phyloP scores from a whole-genome alignment of 2,797 vertebrate species.

The Malurus splendens region DNA sequence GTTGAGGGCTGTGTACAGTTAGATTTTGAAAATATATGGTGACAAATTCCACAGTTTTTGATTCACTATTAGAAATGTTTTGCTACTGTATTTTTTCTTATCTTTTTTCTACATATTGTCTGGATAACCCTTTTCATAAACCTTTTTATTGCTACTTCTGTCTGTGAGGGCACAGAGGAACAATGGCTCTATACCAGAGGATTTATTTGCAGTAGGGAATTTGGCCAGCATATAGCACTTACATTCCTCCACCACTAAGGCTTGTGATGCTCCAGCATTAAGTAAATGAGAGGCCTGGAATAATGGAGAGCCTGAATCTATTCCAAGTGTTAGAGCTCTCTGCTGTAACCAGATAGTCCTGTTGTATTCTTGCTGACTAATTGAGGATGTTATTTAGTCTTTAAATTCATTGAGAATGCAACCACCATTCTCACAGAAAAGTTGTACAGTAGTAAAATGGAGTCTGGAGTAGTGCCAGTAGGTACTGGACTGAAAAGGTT shows the following conservation, averaged over 20 bases:
- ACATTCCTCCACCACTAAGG: background rate
- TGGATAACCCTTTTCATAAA: background rate
- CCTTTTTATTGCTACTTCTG: background rate
- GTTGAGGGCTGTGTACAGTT: background rate
- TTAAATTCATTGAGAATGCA: background rate
- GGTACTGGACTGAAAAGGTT: background rate
- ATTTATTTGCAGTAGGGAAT: background rate
- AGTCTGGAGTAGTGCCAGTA: background rate
- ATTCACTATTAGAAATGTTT: background rate
- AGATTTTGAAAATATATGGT: background rate
- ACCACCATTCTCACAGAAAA: background rate
- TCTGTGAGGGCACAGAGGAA: background rate
- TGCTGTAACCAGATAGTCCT: conserved; percentile 1
- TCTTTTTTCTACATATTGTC: background rate
- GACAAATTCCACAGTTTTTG: background rate
- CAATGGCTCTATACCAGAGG: too few relatives aligned
- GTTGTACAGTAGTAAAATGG: background rate
- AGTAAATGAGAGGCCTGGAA: background rate
- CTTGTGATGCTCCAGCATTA: background rate
- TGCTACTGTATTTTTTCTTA: background rate
- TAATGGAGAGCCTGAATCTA: background rate
- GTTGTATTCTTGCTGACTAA: conserved; percentile 14
- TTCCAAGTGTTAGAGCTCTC: background rate
- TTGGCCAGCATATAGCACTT: background rate
- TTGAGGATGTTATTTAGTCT: background rate